Evolutionary conservation across 2,888 invertebrate genomes (phyloP).

Genomic region (Pterostichus niger): DNA sequence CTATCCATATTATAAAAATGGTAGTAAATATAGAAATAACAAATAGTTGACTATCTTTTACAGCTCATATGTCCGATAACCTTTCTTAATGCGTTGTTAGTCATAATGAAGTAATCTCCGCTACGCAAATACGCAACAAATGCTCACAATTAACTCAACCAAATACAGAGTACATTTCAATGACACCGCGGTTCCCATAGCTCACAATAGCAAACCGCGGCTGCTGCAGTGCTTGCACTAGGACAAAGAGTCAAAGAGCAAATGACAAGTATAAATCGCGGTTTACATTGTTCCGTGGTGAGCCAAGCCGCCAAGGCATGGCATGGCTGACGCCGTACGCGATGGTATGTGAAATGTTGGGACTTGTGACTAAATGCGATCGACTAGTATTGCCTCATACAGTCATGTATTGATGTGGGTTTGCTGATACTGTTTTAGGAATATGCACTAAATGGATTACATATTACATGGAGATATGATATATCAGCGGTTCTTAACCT

Average conservation of each 20-base stretch:
- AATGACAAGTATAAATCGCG: constrained; percentile 53
- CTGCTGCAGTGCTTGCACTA: neutral
- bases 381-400: neutral
- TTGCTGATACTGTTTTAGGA: constrained; percentile 16
- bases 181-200: constrained; percentile 46
- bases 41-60: too few species aligned
- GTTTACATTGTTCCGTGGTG: constrained; percentile 32
- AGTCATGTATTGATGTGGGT: neutral
- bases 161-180: constrained; percentile 23
- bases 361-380: constrained; percentile 17
- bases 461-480: too few species aligned
- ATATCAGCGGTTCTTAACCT: too few species aligned
- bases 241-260: constrained; percentile 50
- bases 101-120: constrained; percentile 9
- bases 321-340: constrained; percentile 13
- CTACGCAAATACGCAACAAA: constrained; percentile 30
- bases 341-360: neutral
- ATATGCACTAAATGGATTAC: too few species aligned
- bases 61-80: neutral
- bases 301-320: constrained; percentile 6
- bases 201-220: constrained; percentile 16
- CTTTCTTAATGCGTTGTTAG: neutral
- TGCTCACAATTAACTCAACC: constrained; percentile 28
- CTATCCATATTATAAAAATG: too few species aligned
- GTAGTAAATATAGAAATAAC: too few species aligned